Evolutionary conservation across 2,797 vertebrate species (phyloP).

Genomic region (Spinibarbus caldwelli): DNA sequence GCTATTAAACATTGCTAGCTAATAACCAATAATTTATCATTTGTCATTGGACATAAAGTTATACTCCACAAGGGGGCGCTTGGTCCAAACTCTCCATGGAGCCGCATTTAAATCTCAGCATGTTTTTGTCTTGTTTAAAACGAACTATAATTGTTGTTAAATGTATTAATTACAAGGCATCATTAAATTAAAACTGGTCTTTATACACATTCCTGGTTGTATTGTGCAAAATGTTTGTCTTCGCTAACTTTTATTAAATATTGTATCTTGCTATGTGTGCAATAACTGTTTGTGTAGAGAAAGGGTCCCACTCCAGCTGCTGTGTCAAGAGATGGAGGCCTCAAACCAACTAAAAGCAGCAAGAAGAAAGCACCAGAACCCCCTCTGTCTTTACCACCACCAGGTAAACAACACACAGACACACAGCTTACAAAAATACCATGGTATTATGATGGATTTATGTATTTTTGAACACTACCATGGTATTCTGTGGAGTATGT

Average conservation of each 20-base stretch:
- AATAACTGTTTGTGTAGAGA: constrained; percentile 45
- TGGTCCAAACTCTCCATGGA: not conserved
- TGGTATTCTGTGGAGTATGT: not conserved
- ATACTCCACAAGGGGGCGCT: not conserved
- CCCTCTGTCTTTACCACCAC: constrained; percentile 64
- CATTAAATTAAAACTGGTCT: not conserved
- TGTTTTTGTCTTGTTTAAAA: not conserved
- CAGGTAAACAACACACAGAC: constrained; percentile 68
- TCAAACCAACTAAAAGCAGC: constrained; percentile 78
- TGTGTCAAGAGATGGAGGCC: constrained; percentile 62
- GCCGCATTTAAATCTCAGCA: not conserved
- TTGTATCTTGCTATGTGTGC: not conserved
- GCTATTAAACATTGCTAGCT: not conserved
- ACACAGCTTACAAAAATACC: not conserved
- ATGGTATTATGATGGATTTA: not conserved
- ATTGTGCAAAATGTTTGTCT: not conserved
- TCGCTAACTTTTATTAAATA: not conserved
- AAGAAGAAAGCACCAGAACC: constrained; percentile 68
- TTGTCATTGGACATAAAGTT: not conserved
- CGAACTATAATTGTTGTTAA: not conserved
- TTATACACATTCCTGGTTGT: not conserved
- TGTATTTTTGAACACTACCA: not conserved
- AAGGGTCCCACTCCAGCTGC: constrained; percentile 49
- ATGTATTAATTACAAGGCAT: not conserved
- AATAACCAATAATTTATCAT: not conserved